Percentiles rank a stretch among this genome's conserved stretches.
These are phyloP conservation scores for zebrafish (Danio rerio) DNA, from an alignment of 2,113 vertebrate genomes.

Conservation along the genomic window GRCz12tu NC_133188.1:28353501-28354000, in stretches of 20 bases:
- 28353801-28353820: constrained; percentile 40
- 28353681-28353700: constrained; percentile 44
- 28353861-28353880: constrained; percentile 17
- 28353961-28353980: neutral
- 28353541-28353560: constrained; percentile 53
- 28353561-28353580: constrained; percentile 52
- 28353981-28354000: neutral
- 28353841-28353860: constrained; percentile 39
- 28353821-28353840: constrained; percentile 32
- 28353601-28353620: constrained; percentile 55
- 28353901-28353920: neutral
- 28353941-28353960: neutral
- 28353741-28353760: constrained; percentile 42
- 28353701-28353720: constrained; percentile 46
- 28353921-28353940: neutral
- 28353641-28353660: constrained; percentile 60
- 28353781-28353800: constrained; percentile 46
- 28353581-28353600: constrained; percentile 29
- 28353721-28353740: constrained; percentile 50
- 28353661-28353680: constrained; percentile 42
- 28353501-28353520: constrained; percentile 44
- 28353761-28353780: constrained; percentile 50
- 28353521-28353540: constrained; percentile 38
- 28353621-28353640: constrained; percentile 47
- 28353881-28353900: neutral